Percentiles rank a stretch among this genome's conserved stretches.
These are phyloP conservation scores for Cataglyphis cursor DNA, from an alignment of 2,888 invertebrate species.

Conservation along the genomic window DNA sequence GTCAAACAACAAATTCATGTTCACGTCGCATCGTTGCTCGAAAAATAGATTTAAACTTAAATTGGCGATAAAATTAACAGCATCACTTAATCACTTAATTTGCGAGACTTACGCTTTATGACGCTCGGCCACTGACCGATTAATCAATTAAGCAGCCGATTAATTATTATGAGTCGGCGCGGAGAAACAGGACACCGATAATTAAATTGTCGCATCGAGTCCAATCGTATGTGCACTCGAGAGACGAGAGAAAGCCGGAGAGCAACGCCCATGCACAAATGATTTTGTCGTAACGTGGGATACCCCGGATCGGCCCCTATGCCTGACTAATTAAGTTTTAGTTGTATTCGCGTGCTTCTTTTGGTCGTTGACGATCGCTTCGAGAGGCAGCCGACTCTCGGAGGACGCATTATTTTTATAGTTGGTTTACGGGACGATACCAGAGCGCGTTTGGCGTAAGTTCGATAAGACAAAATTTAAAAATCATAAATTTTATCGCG, in stretches of 20 bases:
- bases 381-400: conserved; percentile 68
- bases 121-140: conserved; percentile 76
- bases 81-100: conserved; percentile 69
- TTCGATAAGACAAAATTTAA: conserved; percentile 30
- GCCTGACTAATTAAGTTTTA: conserved; percentile 78
- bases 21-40: conserved; percentile 61
- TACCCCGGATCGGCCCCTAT: conserved; percentile 67
- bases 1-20: conserved; percentile 63
- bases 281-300: conserved; percentile 79
- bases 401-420: conserved; percentile 71
- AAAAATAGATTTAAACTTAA: conserved; percentile 34
- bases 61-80: conserved; percentile 65
- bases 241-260: conserved; percentile 65
- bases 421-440: conserved; percentile 67
- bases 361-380: conserved; percentile 67
- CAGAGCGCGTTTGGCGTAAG: conserved; percentile 35
- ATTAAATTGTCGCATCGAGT: conserved; percentile 81
- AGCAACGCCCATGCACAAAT: conserved; percentile 70
- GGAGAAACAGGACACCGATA: conserved; percentile 68
- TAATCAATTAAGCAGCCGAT: conserved; percentile 81
- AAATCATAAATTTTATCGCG: conserved; percentile 24
- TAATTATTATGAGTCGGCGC: conserved; percentile 76
- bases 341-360: conserved; percentile 70
- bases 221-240: conserved; percentile 77
- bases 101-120: conserved; percentile 60